phyloP scores from a whole-genome alignment of 2,113 vertebrate species.

The Apteryx mantelli region DNA sequence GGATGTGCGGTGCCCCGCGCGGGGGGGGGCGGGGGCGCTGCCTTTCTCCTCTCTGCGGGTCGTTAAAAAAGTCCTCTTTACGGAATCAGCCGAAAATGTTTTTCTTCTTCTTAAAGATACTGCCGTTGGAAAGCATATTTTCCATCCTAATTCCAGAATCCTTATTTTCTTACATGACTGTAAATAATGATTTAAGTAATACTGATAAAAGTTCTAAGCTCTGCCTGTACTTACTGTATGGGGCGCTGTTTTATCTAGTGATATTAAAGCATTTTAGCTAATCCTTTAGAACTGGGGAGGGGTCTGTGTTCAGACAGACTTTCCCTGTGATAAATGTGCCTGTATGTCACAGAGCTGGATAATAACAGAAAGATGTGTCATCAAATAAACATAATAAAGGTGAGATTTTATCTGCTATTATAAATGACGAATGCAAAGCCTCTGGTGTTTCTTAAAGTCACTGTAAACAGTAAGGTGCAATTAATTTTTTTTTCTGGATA shows the following conservation, averaged over 20 bases:
- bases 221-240: fast-evolving
- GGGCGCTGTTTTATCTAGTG: not conserved
- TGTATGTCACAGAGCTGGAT: not conserved
- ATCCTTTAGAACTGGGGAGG: fast-evolving
- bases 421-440: not conserved
- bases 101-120: not conserved
- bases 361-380: not conserved
- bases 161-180: not conserved
- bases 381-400: not conserved
- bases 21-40: not conserved
- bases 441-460: not conserved
- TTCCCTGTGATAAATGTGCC: not conserved
- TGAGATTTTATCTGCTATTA: not conserved
- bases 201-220: not conserved
- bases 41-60: not conserved
- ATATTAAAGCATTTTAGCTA: not conserved
- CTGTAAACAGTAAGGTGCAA: not conserved
- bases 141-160: not conserved
- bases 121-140: not conserved
- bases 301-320: not conserved
- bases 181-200: not conserved
- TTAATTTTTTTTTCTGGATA: not conserved
- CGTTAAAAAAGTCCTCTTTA: too few species aligned
- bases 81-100: not conserved
- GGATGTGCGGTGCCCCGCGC: too few species aligned